Evolutionary conservation across 2,888 invertebrate species (phyloP).

Genomic region (Polia nebulosa): DNA sequence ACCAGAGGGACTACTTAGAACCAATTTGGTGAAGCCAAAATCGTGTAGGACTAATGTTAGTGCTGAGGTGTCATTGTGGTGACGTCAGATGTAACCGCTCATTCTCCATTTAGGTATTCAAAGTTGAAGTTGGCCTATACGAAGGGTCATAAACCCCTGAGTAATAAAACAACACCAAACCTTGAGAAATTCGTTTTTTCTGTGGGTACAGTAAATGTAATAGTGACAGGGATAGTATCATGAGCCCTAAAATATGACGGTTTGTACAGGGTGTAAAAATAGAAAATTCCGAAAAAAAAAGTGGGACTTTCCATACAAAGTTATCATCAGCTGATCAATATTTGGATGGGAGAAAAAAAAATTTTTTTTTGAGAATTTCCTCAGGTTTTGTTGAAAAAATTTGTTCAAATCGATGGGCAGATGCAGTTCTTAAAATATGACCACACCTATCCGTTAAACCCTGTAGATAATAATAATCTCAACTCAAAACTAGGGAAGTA

Average conservation of each 20-base stretch:
- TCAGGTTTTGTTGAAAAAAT: too few relatives aligned
- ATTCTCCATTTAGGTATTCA: not conserved
- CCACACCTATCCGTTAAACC: too few relatives aligned
- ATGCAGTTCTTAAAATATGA: too few relatives aligned
- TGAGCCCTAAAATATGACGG: not conserved
- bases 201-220: not conserved
- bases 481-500: too few relatives aligned
- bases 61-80: not conserved
- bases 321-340: too few relatives aligned
- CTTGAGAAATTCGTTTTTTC: not conserved
- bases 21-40: conserved; percentile 23
- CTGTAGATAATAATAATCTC: too few relatives aligned
- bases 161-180: conserved; percentile 3
- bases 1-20: conserved; percentile 29
- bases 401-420: too few relatives aligned
- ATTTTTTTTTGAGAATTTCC: too few relatives aligned
- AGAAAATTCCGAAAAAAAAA: too few relatives aligned
- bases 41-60: conserved; percentile 11
- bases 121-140: not conserved
- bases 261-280: too few relatives aligned
- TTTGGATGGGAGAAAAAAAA: too few relatives aligned
- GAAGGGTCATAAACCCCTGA: not conserved
- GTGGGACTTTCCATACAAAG: too few relatives aligned
- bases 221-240: not conserved
- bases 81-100: conserved; percentile 4